Evolutionary conservation across 2,797 vertebrate genomes (phyloP).

Genomic region (Stomatorhinus walkeri): DNA sequence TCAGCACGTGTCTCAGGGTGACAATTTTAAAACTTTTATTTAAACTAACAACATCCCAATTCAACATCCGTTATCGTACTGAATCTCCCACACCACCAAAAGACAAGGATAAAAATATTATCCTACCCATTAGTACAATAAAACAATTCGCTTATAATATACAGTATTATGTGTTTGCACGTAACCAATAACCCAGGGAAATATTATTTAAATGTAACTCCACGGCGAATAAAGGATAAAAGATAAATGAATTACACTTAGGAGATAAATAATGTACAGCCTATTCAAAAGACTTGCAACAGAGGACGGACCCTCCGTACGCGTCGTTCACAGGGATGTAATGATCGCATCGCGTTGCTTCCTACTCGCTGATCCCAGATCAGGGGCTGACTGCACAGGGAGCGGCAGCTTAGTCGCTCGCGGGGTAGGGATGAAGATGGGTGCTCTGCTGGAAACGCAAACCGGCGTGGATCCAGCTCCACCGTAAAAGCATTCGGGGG

Average conservation of each 20-base stretch:
- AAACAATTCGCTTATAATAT: neutral
- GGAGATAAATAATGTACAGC: neutral
- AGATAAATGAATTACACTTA: neutral
- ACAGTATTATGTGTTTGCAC: neutral
- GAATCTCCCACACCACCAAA: neutral
- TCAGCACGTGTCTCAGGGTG: neutral
- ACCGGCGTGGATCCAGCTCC: constrained; percentile 1
- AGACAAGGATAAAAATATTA: neutral
- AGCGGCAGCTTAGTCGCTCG: neutral
- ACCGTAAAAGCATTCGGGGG: neutral
- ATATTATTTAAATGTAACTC: neutral
- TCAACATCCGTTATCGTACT: neutral
- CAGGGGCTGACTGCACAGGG: neutral
- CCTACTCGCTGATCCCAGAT: neutral
- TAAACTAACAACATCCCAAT: neutral
- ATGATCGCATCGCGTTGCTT: neutral
- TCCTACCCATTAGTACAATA: neutral
- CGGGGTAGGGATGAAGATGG: neutral
- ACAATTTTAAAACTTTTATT: neutral
- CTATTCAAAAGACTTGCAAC: neutral
- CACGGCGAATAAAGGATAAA: neutral
- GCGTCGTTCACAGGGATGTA: neutral
- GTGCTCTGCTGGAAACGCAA: neutral
- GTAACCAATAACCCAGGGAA: neutral
- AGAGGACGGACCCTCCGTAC: neutral